phyloP scores from a whole-genome alignment of 2,797 vertebrate species.

The Apogon talboti region DNA sequence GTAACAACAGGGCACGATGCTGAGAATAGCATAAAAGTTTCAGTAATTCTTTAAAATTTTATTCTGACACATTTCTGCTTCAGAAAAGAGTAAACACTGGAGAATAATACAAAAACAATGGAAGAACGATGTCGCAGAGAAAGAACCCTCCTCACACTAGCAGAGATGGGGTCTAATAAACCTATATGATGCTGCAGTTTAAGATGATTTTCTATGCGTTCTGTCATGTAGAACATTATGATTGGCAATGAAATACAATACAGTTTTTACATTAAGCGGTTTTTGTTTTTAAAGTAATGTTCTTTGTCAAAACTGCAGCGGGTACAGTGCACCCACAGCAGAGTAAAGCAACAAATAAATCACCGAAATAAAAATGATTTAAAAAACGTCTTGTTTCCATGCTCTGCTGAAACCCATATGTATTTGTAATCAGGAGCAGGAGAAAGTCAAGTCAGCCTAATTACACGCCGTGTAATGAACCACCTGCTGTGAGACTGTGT shows the following conservation, averaged over 20 bases:
- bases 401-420: slow-evolving; percentile 72
- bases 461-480: slow-evolving; percentile 76
- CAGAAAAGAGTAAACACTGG: slow-evolving; percentile 27
- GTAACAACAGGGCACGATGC: neutral
- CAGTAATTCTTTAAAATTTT: slow-evolving; percentile 22
- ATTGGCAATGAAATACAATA: neutral
- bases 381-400: slow-evolving; percentile 51
- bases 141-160: neutral
- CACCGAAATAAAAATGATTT: slow-evolving; percentile 50
- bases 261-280: neutral
- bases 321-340: slow-evolving; percentile 5
- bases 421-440: slow-evolving; percentile 74
- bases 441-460: slow-evolving; percentile 77
- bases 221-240: slow-evolving; percentile 2
- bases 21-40: slow-evolving; percentile 26
- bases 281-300: slow-evolving; percentile 7
- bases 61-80: slow-evolving; percentile 27
- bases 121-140: neutral
- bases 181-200: neutral
- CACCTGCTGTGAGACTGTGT: slow-evolving; percentile 73
- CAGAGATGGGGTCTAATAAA: neutral
- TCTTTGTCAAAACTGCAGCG: neutral
- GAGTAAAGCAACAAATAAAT: slow-evolving; percentile 50
- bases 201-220: neutral
- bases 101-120: slow-evolving; percentile 23